Base-by-base conservation (phyloP, 2,888 invertebrate genomes). In the Axea sp. region DNA sequence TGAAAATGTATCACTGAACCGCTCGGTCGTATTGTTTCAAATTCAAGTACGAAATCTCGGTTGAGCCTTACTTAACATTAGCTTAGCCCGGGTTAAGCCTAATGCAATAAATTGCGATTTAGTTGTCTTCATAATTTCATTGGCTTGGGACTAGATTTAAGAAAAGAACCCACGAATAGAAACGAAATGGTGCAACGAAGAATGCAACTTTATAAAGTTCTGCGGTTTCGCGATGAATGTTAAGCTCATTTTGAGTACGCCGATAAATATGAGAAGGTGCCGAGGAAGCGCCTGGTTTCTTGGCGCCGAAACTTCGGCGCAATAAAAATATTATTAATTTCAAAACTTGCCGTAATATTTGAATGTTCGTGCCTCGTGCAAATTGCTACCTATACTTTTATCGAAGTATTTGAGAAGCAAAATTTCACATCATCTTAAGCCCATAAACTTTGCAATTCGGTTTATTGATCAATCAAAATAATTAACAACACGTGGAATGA, bases 21-120 rank as follows among this genome's bases (percentile, higher is more conserved):
- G 11, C 57, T 24, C 19, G 43, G 17, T 24, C 26, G 47, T 64
- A 73, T 65, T 73, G 65, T 73, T 73, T 73, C 65, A 73, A 65
- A 73, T 73, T 65, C 65, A 73, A 73, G 65, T 65, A 60, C 39
- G 53, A 51, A 73, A 74, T 59, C 69, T 65, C 59, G 53, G 30
- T 74, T 69, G 74, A 74, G 74, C 74, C 60, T 73, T 68, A 57
- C 68, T 69, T 65, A 69, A 69, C 62, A 74, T 57, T 74, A 74
- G 69, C 74, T 74, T 74, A 74, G 64, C 64, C 41, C 33, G 39
- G 49, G 49, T 68, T 73, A 68, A 73, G 68, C 68, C 68, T 68
- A 64, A 62, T 35, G 68, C 60, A 64, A 73, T 73, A 73, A 73
- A 73, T 73, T 73, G 73, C 68, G 62, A 67, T 73, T 62, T 62